Base-by-base conservation (phyloP, 2,797 vertebrate species). In the Chelmon rostratus region DNA sequence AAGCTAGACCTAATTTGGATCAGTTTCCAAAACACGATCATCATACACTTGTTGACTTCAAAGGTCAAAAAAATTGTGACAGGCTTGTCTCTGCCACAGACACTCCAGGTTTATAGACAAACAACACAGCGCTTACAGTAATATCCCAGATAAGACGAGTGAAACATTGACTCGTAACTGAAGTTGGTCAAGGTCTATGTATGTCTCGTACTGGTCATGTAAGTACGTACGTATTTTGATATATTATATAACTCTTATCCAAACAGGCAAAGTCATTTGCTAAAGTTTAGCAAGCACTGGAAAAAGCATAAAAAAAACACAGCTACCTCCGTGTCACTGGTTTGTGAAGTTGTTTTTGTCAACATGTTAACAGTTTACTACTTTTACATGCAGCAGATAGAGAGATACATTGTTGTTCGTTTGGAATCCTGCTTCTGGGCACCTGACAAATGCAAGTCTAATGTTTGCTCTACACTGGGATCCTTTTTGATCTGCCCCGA, bases 101-200 rank as follows among this genome's bases (percentile, higher is more conserved):
- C 3, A 15, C n/a, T 54, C 21, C 12, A 5, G 15, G 21, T 66
- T 68, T 52, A 53, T 23, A 66, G 58, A 68, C 23, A n/a, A 63
- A 72, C 31, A 73, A 40, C n/a, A 37, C 6, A 47, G 18, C 9
- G 28, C 19, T 57, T 6, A 21, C 18, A 25, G 42, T 53, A 56
- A 59, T 59, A 66, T 68, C 49, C 28, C 52, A 62, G 57, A 74
- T 65, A 37, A 73, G 58, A 68, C 37, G 16, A 62, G 70, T 85
- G 31, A 73, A 86, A 78, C 63, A 80, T 79, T 79, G 35, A 76
- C 79, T 56, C 9, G 3, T 35, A 46, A 72, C 33, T 65, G 25
- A 87, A 64, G 57, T 64, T 57, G 53, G 62, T 82, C 75, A 79
- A 33, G 25, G 53, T 85, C 9, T 31, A 8, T 54, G 10, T 1